A percentile compares a stretch with the other conserved stretches of the same genome.
Conservation (phyloP, 2,888 invertebrate species). For the Yponomeuta evonymella region DNA sequence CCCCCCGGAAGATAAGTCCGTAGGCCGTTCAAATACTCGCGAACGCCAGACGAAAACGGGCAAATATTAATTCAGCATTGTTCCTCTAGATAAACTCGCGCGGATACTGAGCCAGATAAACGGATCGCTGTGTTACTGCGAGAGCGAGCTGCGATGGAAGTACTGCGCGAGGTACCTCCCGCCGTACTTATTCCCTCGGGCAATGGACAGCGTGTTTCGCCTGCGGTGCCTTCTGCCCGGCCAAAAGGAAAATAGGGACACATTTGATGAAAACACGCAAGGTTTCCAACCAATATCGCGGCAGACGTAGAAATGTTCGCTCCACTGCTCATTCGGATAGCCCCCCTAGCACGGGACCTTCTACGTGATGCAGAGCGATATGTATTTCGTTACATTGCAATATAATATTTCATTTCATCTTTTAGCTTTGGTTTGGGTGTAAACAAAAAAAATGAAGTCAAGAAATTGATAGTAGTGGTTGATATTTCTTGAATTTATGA, state of each 20-base stretch:
- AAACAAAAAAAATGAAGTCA: too few relatives aligned
- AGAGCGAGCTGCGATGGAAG: slow-evolving; percentile 26
- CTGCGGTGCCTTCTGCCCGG: slow-evolving; percentile 40
- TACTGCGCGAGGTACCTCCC: slow-evolving; percentile 33
- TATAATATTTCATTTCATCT: too few relatives aligned
- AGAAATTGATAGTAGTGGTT: too few relatives aligned
- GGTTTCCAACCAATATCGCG: slow-evolving; percentile 62
- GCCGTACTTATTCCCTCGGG: slow-evolving; percentile 46
- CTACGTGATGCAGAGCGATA: too few relatives aligned
- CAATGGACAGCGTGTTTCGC: slow-evolving; percentile 39
- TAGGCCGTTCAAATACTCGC: too few relatives aligned
- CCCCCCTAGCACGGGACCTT: too few relatives aligned
- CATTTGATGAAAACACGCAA: slow-evolving; percentile 68
- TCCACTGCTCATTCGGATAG: too few relatives aligned
- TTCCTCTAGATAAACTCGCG: slow-evolving; percentile 41
- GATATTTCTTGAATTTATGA: too few relatives aligned
- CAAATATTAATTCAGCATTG: background rate
- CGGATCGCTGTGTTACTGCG: slow-evolving; percentile 27
- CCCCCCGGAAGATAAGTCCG: too few relatives aligned
- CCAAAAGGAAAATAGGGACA: slow-evolving; percentile 35
- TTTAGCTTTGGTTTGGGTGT: too few relatives aligned
- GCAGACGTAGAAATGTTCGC: slow-evolving; percentile 59
- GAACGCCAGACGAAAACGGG: background rate
- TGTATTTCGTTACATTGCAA: too few relatives aligned
- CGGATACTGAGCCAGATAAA: slow-evolving; percentile 38